phyloP scores from a whole-genome alignment of 2,888 invertebrate species.

The Argyresthia goedartella region DNA sequence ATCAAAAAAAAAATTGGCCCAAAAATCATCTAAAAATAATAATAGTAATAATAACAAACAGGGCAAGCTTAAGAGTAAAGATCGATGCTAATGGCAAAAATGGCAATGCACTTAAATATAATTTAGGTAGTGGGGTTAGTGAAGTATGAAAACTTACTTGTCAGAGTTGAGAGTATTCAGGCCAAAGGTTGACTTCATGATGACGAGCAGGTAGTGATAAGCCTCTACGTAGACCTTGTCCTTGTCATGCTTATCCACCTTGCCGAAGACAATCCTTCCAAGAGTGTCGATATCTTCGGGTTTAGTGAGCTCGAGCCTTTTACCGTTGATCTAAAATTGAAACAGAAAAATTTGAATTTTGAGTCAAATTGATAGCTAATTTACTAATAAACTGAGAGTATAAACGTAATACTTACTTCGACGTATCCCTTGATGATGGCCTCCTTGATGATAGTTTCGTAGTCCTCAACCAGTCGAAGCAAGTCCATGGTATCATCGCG shows the following conservation, averaged over 20 bases:
- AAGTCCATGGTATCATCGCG: conserved; percentile 32
- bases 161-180: conserved; percentile 40
- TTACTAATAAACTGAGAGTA: not conserved
- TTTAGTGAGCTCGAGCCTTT: conserved; percentile 42
- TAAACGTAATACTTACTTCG: conserved; percentile 29
- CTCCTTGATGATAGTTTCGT: conserved; percentile 69
- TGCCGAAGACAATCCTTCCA: conserved; percentile 63
- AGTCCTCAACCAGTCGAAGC: conserved; percentile 37
- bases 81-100: too few species aligned
- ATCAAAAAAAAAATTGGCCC: too few species aligned
- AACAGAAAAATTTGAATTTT: not conserved
- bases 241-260: conserved; percentile 46
- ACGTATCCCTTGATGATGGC: conserved; percentile 69
- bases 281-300: conserved; percentile 65
- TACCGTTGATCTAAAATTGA: conserved; percentile 41
- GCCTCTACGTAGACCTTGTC: conserved; percentile 39
- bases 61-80: too few species aligned
- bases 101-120: too few species aligned
- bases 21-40: too few species aligned
- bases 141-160: conserved; percentile 31
- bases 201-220: conserved; percentile 71
- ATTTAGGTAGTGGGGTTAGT: too few species aligned
- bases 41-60: too few species aligned
- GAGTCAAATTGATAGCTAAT: not conserved
- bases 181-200: conserved; percentile 62